Percentiles rank a stretch among this genome's conserved stretches.
These are phyloP conservation scores for Rhadina sibilatrix DNA, from an alignment of 2,113 vertebrate species.

Conservation along the genomic window DNA sequence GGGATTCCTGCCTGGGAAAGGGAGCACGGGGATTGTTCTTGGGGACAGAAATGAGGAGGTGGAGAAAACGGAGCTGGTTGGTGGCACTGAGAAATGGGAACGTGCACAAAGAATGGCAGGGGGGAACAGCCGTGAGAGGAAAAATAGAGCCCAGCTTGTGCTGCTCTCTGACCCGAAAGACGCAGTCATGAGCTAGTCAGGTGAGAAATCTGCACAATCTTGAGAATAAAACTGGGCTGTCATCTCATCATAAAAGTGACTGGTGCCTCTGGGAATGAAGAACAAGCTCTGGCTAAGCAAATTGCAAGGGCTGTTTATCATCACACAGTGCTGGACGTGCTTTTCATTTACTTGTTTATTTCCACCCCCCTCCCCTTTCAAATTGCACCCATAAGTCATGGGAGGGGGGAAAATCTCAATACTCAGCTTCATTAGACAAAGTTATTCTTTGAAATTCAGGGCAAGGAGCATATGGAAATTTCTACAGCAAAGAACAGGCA, in stretches of 20 bases:
- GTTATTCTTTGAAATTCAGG: conserved; percentile 55
- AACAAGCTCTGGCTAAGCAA: neutral
- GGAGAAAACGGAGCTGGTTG: neutral
- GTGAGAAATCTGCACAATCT: conserved; percentile 9
- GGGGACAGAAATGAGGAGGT: rapidly evolving
- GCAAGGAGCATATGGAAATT: conserved; percentile 65
- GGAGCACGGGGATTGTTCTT: neutral
- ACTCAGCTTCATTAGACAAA: conserved; percentile 53
- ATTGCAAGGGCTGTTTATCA: conserved; percentile 1
- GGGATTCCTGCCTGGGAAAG: neutral
- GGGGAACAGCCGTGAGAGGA: neutral
- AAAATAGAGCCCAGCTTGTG: neutral
- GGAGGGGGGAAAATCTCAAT: neutral
- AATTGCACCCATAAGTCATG: neutral
- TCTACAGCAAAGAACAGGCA: neutral
- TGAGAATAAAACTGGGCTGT: conserved; percentile 19
- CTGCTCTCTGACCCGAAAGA: conserved; percentile 14
- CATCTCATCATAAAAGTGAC: neutral
- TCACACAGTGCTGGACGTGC: neutral
- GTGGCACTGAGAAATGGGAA: neutral
- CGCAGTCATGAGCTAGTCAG: neutral
- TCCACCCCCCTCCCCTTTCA: neutral
- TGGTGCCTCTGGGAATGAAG: neutral
- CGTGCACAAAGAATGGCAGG: neutral
- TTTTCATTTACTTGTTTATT: neutral